Evolutionary conservation across 2,113 vertebrate genomes (phyloP).

Genomic region (Ceyx cyanopectus): DNA sequence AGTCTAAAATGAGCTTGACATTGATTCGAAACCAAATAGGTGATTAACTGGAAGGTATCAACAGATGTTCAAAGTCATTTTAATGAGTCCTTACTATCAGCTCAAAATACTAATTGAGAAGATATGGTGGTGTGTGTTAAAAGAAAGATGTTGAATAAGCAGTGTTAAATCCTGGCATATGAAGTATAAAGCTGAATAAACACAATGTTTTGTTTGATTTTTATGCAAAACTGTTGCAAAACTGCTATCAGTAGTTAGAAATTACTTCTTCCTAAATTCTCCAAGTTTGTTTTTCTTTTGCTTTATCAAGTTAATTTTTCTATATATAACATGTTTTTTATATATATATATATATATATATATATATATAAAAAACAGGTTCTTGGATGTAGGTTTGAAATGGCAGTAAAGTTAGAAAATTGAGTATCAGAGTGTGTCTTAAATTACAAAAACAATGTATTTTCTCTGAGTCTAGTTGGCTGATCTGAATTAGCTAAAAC

Average conservation of each 20-base stretch:
- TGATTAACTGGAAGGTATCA: background rate
- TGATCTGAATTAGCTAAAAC: too few species aligned
- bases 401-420: too few species aligned
- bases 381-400: too few species aligned
- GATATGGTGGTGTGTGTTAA: background rate
- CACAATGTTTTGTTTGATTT: background rate
- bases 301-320: background rate
- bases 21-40: background rate
- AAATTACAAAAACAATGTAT: too few species aligned
- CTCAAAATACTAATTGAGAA: background rate
- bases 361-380: too few species aligned
- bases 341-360: too few species aligned
- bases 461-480: too few species aligned
- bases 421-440: too few species aligned
- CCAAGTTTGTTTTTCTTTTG: background rate
- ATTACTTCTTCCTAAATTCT: background rate
- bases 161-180: background rate
- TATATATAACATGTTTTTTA: too few species aligned
- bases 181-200: background rate
- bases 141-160: background rate
- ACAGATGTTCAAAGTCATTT: background rate
- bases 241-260: background rate
- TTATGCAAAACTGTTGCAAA: background rate
- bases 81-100: background rate
- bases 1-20: background rate